These are phyloP conservation scores for Merluccius polli DNA, from an alignment of 2,797 vertebrate genomes.

Conservation along the genomic window DNA sequence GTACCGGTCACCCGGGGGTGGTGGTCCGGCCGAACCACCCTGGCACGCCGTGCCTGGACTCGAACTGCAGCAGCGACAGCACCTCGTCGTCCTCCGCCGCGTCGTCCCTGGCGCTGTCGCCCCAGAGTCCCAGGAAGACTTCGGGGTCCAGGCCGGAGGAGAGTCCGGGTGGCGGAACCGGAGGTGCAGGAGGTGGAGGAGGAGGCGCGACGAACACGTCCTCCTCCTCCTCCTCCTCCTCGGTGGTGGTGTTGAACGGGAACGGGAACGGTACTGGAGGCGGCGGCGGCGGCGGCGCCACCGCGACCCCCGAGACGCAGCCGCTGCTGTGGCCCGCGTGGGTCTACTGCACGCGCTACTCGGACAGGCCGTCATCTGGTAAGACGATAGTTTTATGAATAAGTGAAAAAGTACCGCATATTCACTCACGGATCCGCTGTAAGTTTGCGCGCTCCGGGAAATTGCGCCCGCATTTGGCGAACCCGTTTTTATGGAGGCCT, in stretches of 20 bases:
- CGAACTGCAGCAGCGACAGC: constrained; percentile 83
- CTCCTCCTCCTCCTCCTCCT: constrained; percentile 39
- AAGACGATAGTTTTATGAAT: constrained; percentile 63
- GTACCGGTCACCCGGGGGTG: constrained; percentile 70
- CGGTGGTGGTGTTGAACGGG: constrained; percentile 55
- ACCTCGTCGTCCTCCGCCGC: constrained; percentile 65
- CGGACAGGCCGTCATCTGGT: constrained; percentile 93
- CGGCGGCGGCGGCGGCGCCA: constrained; percentile 58
- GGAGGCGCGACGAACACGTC: constrained; percentile 10
- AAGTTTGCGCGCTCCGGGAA: neutral
- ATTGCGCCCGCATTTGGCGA: neutral
- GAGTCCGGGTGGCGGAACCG: neutral
- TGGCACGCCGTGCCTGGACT: constrained; percentile 79
- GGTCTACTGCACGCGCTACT: constrained; percentile 94
- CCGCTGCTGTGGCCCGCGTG: constrained; percentile 89
- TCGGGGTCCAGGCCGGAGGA: constrained; percentile 14
- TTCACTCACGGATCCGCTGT: neutral
- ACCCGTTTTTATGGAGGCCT: too few relatives aligned
- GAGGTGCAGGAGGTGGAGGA: neutral
- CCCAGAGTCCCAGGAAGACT: constrained; percentile 44
- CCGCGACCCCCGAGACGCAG: constrained; percentile 72
- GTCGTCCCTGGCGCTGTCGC: constrained; percentile 46
- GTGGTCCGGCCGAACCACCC: constrained; percentile 72
- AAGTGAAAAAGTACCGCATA: neutral
- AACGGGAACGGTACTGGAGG: constrained; percentile 56